A percentile compares a stretch with the other conserved stretches of the same genome.
phyloP scores from a whole-genome alignment of 2,113 vertebrate genomes.

The Cairina moschata region DNA sequence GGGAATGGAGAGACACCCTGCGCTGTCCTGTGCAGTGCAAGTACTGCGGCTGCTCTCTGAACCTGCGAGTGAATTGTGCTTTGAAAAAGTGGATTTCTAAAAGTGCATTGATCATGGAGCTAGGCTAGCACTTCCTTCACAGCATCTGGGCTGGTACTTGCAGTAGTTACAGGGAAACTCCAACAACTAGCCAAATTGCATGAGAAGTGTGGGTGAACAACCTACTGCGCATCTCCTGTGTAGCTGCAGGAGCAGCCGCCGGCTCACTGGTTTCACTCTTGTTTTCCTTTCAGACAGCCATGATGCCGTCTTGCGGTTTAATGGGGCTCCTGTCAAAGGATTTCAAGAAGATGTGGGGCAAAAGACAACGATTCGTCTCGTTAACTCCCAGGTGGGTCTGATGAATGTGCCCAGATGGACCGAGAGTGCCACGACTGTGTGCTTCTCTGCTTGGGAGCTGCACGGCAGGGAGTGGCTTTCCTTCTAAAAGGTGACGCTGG shows the following conservation, averaged over 20 bases:
- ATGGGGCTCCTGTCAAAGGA: constrained; percentile 76
- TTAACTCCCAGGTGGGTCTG: constrained; percentile 83
- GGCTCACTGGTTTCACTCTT: not conserved
- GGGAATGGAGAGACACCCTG: not conserved
- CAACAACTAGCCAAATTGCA: not conserved
- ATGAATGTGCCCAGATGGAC: rapidly evolving
- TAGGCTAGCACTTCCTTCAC: not conserved
- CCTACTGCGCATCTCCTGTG: rapidly evolving
- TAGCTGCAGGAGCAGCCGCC: rapidly evolving
- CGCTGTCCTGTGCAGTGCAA: rapidly evolving
- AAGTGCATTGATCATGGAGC: not conserved
- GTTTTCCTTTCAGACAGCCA: constrained; percentile 77
- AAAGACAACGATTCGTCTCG: constrained; percentile 81
- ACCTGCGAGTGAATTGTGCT: not conserved
- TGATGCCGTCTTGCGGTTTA: constrained; percentile 81
- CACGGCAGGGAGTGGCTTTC: not conserved
- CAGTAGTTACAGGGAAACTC: not conserved
- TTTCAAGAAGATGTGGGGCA: constrained; percentile 80
- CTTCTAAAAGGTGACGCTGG: not conserved
- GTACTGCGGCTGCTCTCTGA: not conserved
- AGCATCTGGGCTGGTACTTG: not conserved
- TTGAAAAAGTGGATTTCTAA: not conserved
- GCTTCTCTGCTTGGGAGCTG: not conserved
- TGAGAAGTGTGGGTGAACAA: not conserved
- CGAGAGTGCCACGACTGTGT: rapidly evolving